Conservation (phyloP, 2,888 invertebrate genomes). For the Pecten maximus region DNA sequence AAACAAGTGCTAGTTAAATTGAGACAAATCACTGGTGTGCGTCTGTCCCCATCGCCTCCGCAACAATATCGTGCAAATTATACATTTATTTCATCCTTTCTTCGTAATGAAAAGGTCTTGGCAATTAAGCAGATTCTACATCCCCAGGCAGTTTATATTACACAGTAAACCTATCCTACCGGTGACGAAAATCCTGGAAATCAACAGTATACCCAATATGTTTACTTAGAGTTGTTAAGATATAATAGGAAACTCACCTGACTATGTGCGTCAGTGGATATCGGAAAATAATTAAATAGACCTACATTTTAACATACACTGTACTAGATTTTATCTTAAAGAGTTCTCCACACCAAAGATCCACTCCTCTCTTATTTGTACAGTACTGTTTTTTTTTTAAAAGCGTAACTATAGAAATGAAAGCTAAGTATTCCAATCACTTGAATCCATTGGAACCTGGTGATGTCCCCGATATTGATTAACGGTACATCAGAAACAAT, state of each 20-base stretch:
- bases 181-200: neutral
- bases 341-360: no score
- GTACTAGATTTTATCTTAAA: neutral
- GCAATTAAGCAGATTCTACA: neutral
- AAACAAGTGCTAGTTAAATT: constrained; percentile 33
- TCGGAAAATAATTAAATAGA: neutral
- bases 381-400: no score
- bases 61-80: neutral
- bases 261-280: neutral
- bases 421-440: no score
- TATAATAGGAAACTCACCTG: neutral
- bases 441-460: no score
- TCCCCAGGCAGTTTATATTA: neutral
- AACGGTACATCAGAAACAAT: no score
- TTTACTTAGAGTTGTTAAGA: neutral
- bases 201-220: neutral
- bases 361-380: no score
- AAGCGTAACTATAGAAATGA: no score
- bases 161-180: neutral
- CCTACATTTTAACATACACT: neutral
- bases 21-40: neutral
- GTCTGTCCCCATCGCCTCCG: neutral
- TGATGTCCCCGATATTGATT: no score
- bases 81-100: neutral
- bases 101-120: neutral